A percentile compares a stretch with the other conserved stretches of the same genome.
phyloP scores from a whole-genome alignment of 2,113 vertebrate species.

The Gavialis gangeticus region DNA sequence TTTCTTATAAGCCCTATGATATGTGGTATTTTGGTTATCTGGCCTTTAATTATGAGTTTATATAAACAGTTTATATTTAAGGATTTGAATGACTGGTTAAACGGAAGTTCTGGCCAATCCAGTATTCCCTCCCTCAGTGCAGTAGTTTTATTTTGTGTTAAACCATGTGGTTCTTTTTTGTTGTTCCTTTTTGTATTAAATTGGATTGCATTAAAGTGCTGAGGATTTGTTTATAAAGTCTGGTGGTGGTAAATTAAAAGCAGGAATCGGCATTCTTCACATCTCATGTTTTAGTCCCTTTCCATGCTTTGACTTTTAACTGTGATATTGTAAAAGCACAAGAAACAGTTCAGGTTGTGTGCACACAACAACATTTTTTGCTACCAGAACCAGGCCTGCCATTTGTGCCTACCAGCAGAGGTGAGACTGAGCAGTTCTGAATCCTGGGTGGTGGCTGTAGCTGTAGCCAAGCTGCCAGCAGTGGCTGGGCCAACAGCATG shows the following conservation, averaged over 20 bases:
- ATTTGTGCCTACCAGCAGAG: neutral
- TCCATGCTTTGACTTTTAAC: neutral
- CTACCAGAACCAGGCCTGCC: neutral
- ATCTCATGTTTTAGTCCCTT: neutral
- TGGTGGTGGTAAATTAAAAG: neutral
- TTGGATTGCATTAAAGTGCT: neutral
- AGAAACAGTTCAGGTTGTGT: neutral
- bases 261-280: fast-evolving
- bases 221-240: neutral
- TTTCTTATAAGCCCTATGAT: neutral
- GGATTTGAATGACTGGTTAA: neutral
- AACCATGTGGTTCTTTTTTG: neutral
- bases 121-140: neutral
- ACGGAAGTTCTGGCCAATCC: neutral
- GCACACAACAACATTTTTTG: neutral
- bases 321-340: neutral
- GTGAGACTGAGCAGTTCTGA: too few relatives aligned
- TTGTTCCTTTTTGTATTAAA: neutral
- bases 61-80: fast-evolving
- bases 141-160: fast-evolving
- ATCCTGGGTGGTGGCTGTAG: neutral
- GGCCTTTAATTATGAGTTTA: fast-evolving
- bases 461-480: neutral
- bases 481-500: too few relatives aligned
- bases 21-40: neutral